Percentiles rank a stretch among this genome's conserved stretches.
Evolutionary conservation across 2,113 vertebrate species (phyloP).

Genomic region (Colossoma macropomum): DNA sequence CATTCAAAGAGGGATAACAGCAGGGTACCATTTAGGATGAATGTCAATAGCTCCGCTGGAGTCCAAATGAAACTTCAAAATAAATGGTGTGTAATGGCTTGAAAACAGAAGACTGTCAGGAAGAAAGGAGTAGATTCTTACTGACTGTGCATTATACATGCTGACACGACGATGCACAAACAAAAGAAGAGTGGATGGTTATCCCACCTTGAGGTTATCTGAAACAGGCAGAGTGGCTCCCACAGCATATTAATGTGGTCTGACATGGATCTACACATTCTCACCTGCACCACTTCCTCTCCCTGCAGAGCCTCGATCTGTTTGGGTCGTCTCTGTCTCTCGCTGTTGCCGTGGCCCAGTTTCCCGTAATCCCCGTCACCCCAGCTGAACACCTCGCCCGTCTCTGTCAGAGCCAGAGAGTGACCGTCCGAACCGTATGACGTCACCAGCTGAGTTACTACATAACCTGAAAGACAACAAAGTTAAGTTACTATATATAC

Average conservation of each 20-base stretch:
- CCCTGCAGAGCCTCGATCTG: slow-evolving; percentile 82
- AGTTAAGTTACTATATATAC: not conserved
- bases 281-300: slow-evolving; percentile 82
- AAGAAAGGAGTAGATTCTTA: not conserved
- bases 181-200: not conserved
- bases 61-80: not conserved
- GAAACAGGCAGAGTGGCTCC: not conserved
- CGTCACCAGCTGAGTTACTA: slow-evolving; percentile 81
- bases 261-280: not conserved
- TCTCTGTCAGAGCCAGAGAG: slow-evolving; percentile 82
- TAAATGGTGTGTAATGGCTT: not conserved
- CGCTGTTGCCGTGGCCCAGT: slow-evolving; percentile 82
- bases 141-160: not conserved
- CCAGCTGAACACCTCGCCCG: slow-evolving; percentile 85
- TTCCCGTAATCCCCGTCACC: slow-evolving; percentile 86
- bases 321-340: slow-evolving; percentile 81
- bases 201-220: not conserved
- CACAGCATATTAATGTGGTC: not conserved
- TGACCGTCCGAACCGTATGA: slow-evolving; percentile 83
- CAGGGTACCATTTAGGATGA: not conserved
- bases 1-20: not conserved
- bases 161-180: not conserved
- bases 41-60: not conserved
- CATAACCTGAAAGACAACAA: slow-evolving; percentile 72
- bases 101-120: not conserved